phyloP scores from a whole-genome alignment of 2,888 invertebrate species.

The Apotomis turbidana region DNA sequence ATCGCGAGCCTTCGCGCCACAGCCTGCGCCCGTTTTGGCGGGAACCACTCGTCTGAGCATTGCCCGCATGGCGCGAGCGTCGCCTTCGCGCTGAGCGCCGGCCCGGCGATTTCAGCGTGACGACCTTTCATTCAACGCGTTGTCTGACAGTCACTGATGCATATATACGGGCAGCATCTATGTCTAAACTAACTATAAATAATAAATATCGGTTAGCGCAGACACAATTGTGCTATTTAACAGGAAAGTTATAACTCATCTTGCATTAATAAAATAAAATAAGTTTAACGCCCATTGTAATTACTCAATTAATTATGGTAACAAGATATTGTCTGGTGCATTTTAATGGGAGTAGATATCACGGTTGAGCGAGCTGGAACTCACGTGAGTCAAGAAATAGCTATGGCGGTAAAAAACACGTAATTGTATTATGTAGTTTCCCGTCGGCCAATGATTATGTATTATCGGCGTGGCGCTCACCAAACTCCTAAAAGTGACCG shows the following conservation, averaged over 20 bases:
- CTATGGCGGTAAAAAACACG: slow-evolving; percentile 19
- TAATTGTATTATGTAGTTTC: slow-evolving; percentile 26
- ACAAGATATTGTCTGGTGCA: slow-evolving; percentile 53
- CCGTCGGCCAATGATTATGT: slow-evolving; percentile 22
- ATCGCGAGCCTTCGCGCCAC: slow-evolving; percentile 79
- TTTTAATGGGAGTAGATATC: slow-evolving; percentile 57
- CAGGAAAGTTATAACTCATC: slow-evolving; percentile 6
- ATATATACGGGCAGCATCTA: slow-evolving; percentile 11
- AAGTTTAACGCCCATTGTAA: slow-evolving; percentile 49
- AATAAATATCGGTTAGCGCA: background rate
- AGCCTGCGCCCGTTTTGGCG: slow-evolving; percentile 81
- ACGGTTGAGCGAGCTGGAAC: slow-evolving; percentile 55
- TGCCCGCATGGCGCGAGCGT: slow-evolving; percentile 58
- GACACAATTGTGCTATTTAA: background rate
- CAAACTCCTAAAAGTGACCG: slow-evolving; percentile 8
- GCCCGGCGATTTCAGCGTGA: slow-evolving; percentile 54
- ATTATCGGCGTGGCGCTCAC: slow-evolving; percentile 24
- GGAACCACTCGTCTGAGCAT: slow-evolving; percentile 60
- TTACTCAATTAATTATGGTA: slow-evolving; percentile 53
- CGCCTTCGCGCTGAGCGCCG: slow-evolving; percentile 50
- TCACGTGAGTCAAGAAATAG: slow-evolving; percentile 34
- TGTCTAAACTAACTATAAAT: background rate
- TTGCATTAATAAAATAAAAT: slow-evolving; percentile 34
- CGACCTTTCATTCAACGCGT: slow-evolving; percentile 50
- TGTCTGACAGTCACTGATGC: slow-evolving; percentile 34